phyloP scores from a whole-genome alignment of 2,797 vertebrate species.

The Rousettus madagascariensis region DNA sequence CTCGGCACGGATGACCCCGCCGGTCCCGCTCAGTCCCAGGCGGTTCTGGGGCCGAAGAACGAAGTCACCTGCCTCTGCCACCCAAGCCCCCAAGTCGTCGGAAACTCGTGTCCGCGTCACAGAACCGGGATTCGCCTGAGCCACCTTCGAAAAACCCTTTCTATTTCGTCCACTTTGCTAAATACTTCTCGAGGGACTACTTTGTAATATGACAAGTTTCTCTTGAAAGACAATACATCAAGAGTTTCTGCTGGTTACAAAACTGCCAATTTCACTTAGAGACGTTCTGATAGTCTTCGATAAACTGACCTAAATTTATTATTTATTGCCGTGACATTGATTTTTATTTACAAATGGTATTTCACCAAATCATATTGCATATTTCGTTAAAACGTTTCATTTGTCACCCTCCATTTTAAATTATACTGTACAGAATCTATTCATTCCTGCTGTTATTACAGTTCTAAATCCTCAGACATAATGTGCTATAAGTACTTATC shows the following conservation, averaged over 20 bases:
- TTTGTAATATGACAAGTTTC: background rate
- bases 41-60: too few species aligned
- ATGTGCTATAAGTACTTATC: background rate
- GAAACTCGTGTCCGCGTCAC: fast-evolving
- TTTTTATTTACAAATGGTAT: background rate
- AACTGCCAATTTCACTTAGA: background rate
- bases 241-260: background rate
- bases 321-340: background rate
- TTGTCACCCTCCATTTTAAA: background rate
- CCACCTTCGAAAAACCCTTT: background rate
- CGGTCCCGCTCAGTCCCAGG: too few species aligned
- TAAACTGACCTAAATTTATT: background rate
- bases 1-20: fast-evolving
- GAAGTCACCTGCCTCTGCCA: too few species aligned
- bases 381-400: background rate
- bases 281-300: background rate
- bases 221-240: background rate
- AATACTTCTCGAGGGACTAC: background rate
- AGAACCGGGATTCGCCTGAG: background rate
- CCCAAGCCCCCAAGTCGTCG: fast-evolving
- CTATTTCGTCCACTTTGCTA: background rate
- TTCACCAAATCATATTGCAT: background rate
- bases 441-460: background rate
- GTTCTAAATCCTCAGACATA: background rate
- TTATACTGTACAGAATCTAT: background rate